Percentiles rank a stretch among this genome's conserved stretches.
Evolutionary conservation across 2,797 vertebrate genomes (phyloP).

Genomic region (Karalla daura): DNA sequence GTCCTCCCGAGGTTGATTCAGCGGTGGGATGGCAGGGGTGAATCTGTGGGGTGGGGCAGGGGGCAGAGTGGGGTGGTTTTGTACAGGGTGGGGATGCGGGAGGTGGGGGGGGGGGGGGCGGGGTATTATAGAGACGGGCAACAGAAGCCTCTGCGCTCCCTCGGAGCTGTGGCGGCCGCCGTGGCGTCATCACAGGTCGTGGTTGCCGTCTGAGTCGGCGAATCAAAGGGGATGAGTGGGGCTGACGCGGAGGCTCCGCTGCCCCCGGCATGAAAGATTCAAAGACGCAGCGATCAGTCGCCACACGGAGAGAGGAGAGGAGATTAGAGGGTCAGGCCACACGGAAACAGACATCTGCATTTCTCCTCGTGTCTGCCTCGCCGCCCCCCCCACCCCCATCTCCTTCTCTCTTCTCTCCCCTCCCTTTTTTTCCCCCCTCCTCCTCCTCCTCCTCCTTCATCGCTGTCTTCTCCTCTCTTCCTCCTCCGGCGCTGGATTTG

Average conservation of each 20-base stretch:
- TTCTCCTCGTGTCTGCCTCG: slow-evolving; percentile 57
- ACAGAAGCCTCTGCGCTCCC: slow-evolving; percentile 50
- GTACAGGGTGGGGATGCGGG: too few species aligned
- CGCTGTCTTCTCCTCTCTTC: slow-evolving; percentile 51
- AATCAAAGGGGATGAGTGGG: slow-evolving; percentile 72
- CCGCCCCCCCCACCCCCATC: slow-evolving; percentile 51
- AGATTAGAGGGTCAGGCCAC: slow-evolving; percentile 66
- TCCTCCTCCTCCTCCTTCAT: slow-evolving; percentile 33
- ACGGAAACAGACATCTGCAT: slow-evolving; percentile 58
- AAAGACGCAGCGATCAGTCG: slow-evolving; percentile 63
- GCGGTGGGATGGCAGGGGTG: slow-evolving; percentile 39
- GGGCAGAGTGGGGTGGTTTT: slow-evolving; percentile 27
- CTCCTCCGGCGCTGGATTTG: slow-evolving; percentile 71
- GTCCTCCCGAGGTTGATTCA: slow-evolving; percentile 58
- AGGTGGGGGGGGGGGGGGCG: slow-evolving; percentile 27
- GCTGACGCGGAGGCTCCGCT: slow-evolving; percentile 59
- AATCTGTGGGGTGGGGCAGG: too few species aligned
- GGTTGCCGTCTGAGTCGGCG: slow-evolving; percentile 54
- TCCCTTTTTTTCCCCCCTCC: slow-evolving; percentile 42
- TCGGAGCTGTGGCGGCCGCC: slow-evolving; percentile 57
- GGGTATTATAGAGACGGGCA: slow-evolving; percentile 52
- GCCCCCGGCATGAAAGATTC: slow-evolving; percentile 52
- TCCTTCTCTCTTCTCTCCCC: slow-evolving; percentile 50
- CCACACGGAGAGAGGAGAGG: slow-evolving; percentile 65
- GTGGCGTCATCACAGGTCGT: slow-evolving; percentile 54